Evolutionary conservation across 53 echinoderm and acorn worm species (phyloP).

Genomic region (Stichopus horrens): DNA sequence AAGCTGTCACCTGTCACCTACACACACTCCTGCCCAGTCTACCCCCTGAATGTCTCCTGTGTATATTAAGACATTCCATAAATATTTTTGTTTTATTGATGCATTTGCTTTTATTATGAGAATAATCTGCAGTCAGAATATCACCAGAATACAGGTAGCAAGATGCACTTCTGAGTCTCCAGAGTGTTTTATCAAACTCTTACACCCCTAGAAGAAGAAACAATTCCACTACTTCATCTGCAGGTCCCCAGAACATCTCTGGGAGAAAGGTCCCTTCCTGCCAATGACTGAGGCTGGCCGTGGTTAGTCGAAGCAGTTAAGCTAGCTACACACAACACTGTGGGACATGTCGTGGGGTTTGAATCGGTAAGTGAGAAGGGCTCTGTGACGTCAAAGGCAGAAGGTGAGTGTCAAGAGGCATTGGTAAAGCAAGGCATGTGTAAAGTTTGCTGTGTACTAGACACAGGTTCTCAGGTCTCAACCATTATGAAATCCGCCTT

Average conservation of each 20-base stretch:
- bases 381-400: conserved; percentile 58
- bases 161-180: no score
- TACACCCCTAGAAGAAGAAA: not conserved
- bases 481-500: conserved; percentile 68
- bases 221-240: not conserved
- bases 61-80: no score
- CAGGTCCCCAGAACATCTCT: conserved; percentile 22
- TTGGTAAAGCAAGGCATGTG: conserved; percentile 33
- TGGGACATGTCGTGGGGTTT: conserved; percentile 53
- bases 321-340: conserved; percentile 49
- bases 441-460: conserved; percentile 61
- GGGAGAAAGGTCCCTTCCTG: conserved; percentile 9
- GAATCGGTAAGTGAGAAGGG: conserved; percentile 34
- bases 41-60: no score
- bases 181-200: no score
- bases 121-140: no score
- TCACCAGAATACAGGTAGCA: no score
- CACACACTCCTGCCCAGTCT: no score
- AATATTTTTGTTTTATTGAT: no score
- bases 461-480: conserved; percentile 77
- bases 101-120: no score
- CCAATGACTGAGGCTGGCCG: not conserved
- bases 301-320: conserved; percentile 43
- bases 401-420: conserved; percentile 56
- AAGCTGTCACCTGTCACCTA: no score